Conservation (phyloP, 1,140 invertebrate species). For the Saxidomus purpurata region DNA sequence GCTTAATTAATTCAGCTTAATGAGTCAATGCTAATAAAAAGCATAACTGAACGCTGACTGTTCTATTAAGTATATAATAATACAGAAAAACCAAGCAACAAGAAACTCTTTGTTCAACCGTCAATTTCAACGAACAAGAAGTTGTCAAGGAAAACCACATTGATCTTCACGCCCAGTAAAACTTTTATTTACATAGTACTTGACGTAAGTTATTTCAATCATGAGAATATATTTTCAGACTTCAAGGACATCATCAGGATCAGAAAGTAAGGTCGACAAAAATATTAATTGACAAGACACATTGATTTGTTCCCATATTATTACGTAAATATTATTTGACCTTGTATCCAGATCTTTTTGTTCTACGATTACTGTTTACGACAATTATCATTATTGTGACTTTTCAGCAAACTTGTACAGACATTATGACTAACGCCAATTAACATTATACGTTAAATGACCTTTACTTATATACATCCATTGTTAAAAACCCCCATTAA, state of each 20-base stretch:
- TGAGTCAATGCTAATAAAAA: too few species aligned
- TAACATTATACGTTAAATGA: neutral
- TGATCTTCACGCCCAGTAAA: neutral
- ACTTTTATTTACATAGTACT: neutral
- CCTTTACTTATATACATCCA: neutral
- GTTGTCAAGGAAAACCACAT: constrained; percentile 13
- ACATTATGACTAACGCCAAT: constrained; percentile 14
- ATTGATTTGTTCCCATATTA: too few species aligned
- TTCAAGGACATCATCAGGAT: constrained; percentile 17
- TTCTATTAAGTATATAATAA: too few species aligned
- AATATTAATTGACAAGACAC: too few species aligned
- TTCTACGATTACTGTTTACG: neutral
- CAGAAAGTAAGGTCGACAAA: neutral
- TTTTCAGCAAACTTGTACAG: neutral
- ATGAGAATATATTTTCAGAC: neutral
- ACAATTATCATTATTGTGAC: neutral
- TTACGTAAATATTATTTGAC: neutral
- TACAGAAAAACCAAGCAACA: neutral
- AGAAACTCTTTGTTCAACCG: neutral
- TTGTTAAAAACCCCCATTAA: neutral
- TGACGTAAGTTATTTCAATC: neutral
- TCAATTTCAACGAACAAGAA: neutral
- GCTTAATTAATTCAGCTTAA: too few species aligned
- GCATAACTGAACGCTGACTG: too few species aligned
- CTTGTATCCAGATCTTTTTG: too few species aligned